Conservation (phyloP, 2,113 vertebrate genomes). For the Ascaphus truei region DNA sequence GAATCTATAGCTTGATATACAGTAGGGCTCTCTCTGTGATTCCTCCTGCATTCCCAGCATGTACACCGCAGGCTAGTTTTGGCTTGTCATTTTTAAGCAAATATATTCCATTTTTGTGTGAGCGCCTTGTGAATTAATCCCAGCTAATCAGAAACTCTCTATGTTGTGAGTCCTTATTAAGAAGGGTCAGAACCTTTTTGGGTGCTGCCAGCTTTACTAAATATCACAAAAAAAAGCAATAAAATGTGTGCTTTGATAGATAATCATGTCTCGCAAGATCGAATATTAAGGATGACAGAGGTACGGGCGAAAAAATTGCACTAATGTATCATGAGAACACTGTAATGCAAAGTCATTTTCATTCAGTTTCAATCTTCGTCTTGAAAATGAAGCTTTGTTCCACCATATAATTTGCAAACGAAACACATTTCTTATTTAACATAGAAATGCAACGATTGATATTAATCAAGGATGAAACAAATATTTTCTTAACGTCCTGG, state of each 20-base stretch:
- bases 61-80: no score
- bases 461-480: no score
- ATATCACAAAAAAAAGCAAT: slow-evolving; percentile 15
- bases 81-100: not conserved
- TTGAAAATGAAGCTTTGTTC: not conserved
- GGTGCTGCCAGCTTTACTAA: slow-evolving; percentile 19
- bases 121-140: slow-evolving; percentile 16
- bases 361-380: not conserved
- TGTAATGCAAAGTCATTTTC: not conserved
- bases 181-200: not conserved
- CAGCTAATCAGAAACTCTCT: not conserved
- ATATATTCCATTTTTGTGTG: slow-evolving; percentile 7
- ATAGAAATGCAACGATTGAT: no score
- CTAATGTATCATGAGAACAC: not conserved
- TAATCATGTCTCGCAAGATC: slow-evolving; percentile 6
- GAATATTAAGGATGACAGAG: not conserved
- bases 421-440: no score
- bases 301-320: not conserved
- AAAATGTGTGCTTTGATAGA: not conserved
- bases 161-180: slow-evolving; percentile 12
- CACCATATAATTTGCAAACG: not conserved
- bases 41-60: no score
- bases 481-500: no score
- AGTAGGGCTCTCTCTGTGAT: no score
- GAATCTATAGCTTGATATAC: no score